Percentiles rank a stretch among this genome's conserved stretches.
These are phyloP conservation scores for Gadus macrocephalus DNA, from an alignment of 2,113 vertebrate genomes.

Conservation along the genomic window DNA sequence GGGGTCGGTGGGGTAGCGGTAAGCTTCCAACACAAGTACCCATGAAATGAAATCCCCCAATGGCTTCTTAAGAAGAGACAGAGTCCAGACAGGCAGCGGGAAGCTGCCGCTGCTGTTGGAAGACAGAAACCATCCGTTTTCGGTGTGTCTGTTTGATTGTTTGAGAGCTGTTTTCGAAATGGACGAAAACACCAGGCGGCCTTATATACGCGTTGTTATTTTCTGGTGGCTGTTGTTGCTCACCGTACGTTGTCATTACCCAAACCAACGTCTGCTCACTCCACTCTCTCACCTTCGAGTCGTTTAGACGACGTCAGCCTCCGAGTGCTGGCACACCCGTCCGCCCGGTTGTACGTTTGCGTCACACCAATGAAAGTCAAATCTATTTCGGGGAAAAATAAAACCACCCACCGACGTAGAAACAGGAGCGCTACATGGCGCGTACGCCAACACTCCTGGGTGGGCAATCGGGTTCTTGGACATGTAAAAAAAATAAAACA, in stretches of 20 bases:
- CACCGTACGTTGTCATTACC: conserved; percentile 9
- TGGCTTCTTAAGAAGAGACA: conserved; percentile 33
- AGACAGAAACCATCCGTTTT: conserved; percentile 22
- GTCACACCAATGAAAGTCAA: conserved; percentile 32
- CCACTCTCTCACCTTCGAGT: conserved; percentile 3
- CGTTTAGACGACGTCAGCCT: not conserved
- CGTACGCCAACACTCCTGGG: conserved; percentile 35
- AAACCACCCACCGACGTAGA: too few relatives aligned
- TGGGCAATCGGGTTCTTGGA: conserved; percentile 50
- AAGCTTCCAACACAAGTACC: conserved; percentile 35
- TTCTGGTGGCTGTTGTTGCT: conserved; percentile 21
- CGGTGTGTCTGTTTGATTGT: conserved; percentile 44
- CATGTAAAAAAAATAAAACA: not conserved
- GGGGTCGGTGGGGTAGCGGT: not conserved
- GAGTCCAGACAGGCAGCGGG: conserved; percentile 26
- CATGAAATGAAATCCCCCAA: conserved; percentile 18
- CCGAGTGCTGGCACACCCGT: conserved; percentile 2
- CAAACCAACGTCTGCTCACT: conserved; percentile 17
- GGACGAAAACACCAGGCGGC: conserved; percentile 29
- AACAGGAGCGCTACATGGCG: too few relatives aligned
- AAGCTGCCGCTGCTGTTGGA: conserved; percentile 25
- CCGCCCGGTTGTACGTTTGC: conserved; percentile 13
- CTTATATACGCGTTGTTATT: conserved; percentile 35
- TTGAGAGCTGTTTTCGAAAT: conserved; percentile 3
- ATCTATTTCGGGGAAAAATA: conserved; percentile 12